Evolutionary conservation across 92 coral and sea anemone genomes (phyloP).

Genomic region (Siderastrea radians): DNA sequence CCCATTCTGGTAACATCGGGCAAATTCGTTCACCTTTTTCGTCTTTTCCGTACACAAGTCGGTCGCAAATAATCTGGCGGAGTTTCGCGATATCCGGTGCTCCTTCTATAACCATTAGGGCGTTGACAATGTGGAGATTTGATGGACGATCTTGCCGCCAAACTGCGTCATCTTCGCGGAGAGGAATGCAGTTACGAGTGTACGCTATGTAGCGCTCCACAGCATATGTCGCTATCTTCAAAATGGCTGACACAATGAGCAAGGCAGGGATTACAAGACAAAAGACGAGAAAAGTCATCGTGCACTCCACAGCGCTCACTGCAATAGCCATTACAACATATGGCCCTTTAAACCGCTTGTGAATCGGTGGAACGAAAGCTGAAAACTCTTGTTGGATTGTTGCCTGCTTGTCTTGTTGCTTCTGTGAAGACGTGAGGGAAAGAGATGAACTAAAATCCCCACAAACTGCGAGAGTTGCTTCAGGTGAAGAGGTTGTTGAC

Average conservation of each 20-base stretch:
- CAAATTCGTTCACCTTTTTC: constrained; percentile 85
- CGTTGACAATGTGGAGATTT: constrained; percentile 93
- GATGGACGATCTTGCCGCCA: constrained; percentile 97
- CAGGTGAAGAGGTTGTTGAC: neutral
- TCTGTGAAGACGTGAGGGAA: neutral
- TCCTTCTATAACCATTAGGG: constrained; percentile 89
- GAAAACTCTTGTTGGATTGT: neutral
- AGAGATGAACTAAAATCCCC: constrained; percentile 8
- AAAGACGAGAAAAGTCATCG: constrained; percentile 60
- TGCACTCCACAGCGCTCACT: constrained; percentile 32
- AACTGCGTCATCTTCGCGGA: constrained; percentile 94
- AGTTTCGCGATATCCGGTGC: constrained; percentile 82
- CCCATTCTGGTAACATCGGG: constrained; percentile 86
- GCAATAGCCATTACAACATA: constrained; percentile 16
- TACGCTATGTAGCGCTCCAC: constrained; percentile 65
- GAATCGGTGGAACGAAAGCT: constrained; percentile 32
- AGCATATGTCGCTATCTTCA: constrained; percentile 64
- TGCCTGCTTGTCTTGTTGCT: neutral
- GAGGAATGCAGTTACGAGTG: constrained; percentile 71
- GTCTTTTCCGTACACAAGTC: constrained; percentile 85
- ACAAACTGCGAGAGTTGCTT: constrained; percentile 26
- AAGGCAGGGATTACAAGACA: constrained; percentile 73
- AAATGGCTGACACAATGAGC: constrained; percentile 51
- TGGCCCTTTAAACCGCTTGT: constrained; percentile 24
- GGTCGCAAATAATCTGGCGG: constrained; percentile 76